Evolutionary conservation across 2,797 vertebrate genomes (phyloP), one percentile per base, ranked within the genome.

Genomic region (Tapera naevia): DNA sequence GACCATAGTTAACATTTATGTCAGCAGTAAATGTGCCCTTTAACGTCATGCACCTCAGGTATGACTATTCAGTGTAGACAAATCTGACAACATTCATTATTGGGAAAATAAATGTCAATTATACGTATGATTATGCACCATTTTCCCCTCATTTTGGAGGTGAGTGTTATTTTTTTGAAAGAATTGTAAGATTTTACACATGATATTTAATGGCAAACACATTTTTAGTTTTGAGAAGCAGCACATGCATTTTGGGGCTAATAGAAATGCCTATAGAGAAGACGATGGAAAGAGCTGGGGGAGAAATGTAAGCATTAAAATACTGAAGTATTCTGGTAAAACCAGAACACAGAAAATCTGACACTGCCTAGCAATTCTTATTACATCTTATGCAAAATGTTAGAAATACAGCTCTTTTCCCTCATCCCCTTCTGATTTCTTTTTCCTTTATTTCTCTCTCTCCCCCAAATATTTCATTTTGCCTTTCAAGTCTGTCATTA

Each of bases 161-260:
- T 67, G 58, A 80, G 23, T 2, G 0, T 86, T 93, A 58, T 85
- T 94, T 73, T 88, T 95, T 70, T 95, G 87, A 95, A 94, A 91
- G 64, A 74, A 86, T 88, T 88, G 64, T 91, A 80, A 71, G 89
- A 81, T 93, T 91, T 94, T 91, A 51, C 66, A 74, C 71, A 46
- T 95, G 84, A 66, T 53, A 70, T 73, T 93, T 96, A 96, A 93
- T 93, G 41, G 71, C 85, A 96, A 96, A 88, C 91, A 91, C 87
- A 84, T 96, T 96, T 97, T 90, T 39, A 54, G 66, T 50, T 90
- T 69, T 48, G 76, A 66, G 82, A 90, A 91, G 62, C 37, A 48
- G 53, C 4, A 4, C 5, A 0, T 84, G 53, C 9, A 35, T 85
- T 80, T 46, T 70, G 48, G 33, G 66, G 57, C 65, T 57, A 53